These are phyloP conservation scores for Monopis laevigella DNA, from an alignment of 2,888 invertebrate species.

Conservation along the genomic window DNA sequence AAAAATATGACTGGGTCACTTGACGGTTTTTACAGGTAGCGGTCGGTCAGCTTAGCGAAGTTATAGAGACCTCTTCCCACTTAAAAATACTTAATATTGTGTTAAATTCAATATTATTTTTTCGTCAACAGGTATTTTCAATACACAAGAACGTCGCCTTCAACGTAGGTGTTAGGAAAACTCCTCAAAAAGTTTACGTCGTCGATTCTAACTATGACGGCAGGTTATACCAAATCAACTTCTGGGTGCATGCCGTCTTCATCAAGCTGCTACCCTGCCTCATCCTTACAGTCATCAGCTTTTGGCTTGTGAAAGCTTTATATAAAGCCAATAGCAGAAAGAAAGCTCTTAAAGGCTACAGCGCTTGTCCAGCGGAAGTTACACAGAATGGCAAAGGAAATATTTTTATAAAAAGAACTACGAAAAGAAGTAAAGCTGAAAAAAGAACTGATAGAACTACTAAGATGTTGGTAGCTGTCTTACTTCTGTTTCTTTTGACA, in stretches of 20 bases:
- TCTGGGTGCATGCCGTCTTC: constrained; percentile 83
- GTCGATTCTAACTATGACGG: constrained; percentile 67
- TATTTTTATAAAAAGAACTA: constrained; percentile 45
- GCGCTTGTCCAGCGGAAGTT: constrained; percentile 43
- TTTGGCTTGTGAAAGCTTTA: constrained; percentile 75
- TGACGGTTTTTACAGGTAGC: too few species aligned
- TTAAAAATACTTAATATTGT: background rate
- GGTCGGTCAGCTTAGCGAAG: too few species aligned
- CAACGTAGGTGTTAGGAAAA: constrained; percentile 24
- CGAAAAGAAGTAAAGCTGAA: constrained; percentile 52
- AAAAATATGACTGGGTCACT: too few species aligned
- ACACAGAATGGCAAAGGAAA: constrained; percentile 46
- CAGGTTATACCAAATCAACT: constrained; percentile 74
- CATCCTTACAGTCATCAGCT: constrained; percentile 78
- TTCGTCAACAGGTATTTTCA: constrained; percentile 43
- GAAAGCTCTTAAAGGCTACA: constrained; percentile 64
- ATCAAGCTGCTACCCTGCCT: constrained; percentile 84
- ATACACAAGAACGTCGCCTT: constrained; percentile 41
- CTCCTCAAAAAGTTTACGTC: constrained; percentile 48
- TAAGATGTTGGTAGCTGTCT: constrained; percentile 86
- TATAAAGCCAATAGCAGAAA: constrained; percentile 75
- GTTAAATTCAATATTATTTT: background rate
- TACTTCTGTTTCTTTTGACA: constrained; percentile 86
- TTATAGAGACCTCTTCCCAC: too few species aligned
- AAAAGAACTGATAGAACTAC: constrained; percentile 80